phyloP scores from a whole-genome alignment of 2,797 vertebrate species.

The Trematomus bernacchii region DNA sequence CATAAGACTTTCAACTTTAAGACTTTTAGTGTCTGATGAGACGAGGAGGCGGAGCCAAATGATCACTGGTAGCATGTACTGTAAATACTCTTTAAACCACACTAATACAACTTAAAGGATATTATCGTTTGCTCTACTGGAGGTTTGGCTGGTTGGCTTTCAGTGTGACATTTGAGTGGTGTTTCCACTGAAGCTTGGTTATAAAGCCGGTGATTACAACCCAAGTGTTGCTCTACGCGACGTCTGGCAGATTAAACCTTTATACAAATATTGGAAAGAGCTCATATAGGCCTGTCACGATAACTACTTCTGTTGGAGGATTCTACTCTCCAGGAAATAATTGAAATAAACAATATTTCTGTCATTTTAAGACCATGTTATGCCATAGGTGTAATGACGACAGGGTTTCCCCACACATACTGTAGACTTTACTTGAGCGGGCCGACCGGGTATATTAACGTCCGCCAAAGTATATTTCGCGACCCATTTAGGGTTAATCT shows the following conservation, averaged over 20 bases:
- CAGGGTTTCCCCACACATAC: too few relatives aligned
- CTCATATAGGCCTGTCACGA: too few relatives aligned
- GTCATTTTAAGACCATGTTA: too few relatives aligned
- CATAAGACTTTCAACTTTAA: slow-evolving; percentile 17
- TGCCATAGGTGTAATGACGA: too few relatives aligned
- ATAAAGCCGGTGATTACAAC: slow-evolving; percentile 5
- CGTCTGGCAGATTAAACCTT: neutral
- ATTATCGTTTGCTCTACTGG: slow-evolving; percentile 4
- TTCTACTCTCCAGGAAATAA: too few relatives aligned
- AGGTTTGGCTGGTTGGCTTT: neutral
- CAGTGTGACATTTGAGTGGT: slow-evolving; percentile 12
- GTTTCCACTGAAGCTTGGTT: slow-evolving; percentile 32
- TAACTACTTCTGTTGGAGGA: too few relatives aligned
- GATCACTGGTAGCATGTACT: slow-evolving; percentile 26
- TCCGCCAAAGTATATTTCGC: too few relatives aligned
- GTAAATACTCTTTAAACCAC: slow-evolving; percentile 65
- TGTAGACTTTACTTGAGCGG: too few relatives aligned
- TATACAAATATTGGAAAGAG: too few relatives aligned
- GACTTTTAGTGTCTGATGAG: slow-evolving; percentile 22
- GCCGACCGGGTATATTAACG: too few relatives aligned
- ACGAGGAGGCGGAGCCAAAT: slow-evolving; percentile 51
- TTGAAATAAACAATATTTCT: too few relatives aligned
- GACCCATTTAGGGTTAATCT: too few relatives aligned
- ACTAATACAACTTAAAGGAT: slow-evolving; percentile 19
- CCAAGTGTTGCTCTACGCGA: neutral